Conservation (phyloP, 1,140 invertebrate genomes). For the Ips typographus region DNA sequence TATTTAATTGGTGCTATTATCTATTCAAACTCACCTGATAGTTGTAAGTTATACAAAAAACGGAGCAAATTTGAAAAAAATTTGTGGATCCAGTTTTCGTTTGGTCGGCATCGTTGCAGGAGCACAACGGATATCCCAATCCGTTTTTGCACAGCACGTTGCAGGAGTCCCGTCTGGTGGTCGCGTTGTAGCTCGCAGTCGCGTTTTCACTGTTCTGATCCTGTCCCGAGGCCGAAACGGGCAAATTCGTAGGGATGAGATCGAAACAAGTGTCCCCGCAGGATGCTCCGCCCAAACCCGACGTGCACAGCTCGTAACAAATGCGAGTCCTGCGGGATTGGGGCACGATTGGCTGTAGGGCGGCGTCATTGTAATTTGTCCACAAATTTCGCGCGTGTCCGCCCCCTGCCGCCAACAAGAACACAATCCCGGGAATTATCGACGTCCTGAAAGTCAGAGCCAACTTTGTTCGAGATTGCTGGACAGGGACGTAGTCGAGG, state of each 20-base stretch:
- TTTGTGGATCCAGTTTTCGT: constrained; percentile 33
- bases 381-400: constrained; percentile 23
- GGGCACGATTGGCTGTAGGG: constrained; percentile 45
- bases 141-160: constrained; percentile 49
- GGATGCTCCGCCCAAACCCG: constrained; percentile 51
- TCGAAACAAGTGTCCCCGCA: constrained; percentile 50
- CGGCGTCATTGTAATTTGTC: constrained; percentile 28
- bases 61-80: constrained; percentile 47
- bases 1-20: no score
- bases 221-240: constrained; percentile 35
- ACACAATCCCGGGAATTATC: constrained; percentile 42
- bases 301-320: constrained; percentile 51
- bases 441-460: constrained; percentile 39
- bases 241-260: constrained; percentile 42
- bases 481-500: not conserved
- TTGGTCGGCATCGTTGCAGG: constrained; percentile 37
- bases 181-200: constrained; percentile 22
- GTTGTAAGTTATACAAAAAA: constrained; percentile 46
- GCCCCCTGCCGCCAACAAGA: constrained; percentile 40
- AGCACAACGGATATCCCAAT: constrained; percentile 49
- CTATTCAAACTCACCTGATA: constrained; percentile 36
- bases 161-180: constrained; percentile 46
- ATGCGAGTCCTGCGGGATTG: constrained; percentile 44
- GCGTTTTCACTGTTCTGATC: constrained; percentile 10
- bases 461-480: constrained; percentile 10